Base-by-base conservation (phyloP, 1,140 invertebrate genomes). In the Drosophila yakuba region DNA sequence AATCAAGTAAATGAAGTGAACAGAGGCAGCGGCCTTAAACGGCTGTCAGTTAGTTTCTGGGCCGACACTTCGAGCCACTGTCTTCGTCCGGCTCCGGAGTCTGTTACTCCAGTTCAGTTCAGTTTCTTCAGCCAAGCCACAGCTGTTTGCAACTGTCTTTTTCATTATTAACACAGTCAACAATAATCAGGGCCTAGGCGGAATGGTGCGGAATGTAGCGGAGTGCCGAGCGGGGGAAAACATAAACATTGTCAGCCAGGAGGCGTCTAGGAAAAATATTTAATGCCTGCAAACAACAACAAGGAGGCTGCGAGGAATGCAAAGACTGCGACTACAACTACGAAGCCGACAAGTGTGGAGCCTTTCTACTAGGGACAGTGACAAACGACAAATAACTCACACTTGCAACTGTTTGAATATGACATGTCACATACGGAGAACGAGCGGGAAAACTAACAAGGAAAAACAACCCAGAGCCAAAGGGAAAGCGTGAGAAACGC, bases 381-480 rank as follows among this genome's bases (percentile, higher is more conserved):
- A 79, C 80, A 83, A 81, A 86, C 85, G 78, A 79, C 82, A 86
- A 86, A 86, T 88, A 86, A 71, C 82, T 85, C 82, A 86, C 82
- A 88, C 82, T 88, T 78, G 78, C 58, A 82, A 82, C 78, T 84
- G 77, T 84, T 86, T 78, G 82, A 86, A 81, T 85, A 82, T 86
- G 82, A 82, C 83, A 88, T 82, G 62, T 88, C 69, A 86, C 82
- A 78, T 68, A 51, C 45, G 67, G 36, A 23, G 55, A 12, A n/a
- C 25, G 15, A 35, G 51, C 25, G 38, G 56, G n/a, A 4, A n/a
- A 41, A 63, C 36, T 57, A 71, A 71, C 67, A 58, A 72, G 38
- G 44, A 32, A 14, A 36, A 32, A 48, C 68, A 71, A 39, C 43
- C 28, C 47, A 32, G 32, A 32, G 67, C 52, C 44, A 41, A 25